These are phyloP conservation scores for Neoniphon sammara DNA, from an alignment of 2,797 vertebrate genomes.

Conservation along the genomic window DNA sequence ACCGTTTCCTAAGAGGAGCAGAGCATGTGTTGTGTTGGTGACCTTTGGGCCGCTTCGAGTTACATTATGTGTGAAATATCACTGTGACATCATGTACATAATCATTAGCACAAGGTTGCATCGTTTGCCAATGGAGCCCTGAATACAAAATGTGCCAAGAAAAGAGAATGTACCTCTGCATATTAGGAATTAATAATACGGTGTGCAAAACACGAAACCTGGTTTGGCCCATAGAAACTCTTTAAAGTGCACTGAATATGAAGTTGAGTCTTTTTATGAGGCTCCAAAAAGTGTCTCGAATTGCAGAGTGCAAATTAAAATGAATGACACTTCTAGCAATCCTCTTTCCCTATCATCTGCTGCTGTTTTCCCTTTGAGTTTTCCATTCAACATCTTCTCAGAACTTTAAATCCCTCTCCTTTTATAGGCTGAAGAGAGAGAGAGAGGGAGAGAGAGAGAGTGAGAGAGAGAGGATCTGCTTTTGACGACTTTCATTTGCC, in stretches of 20 bases:
- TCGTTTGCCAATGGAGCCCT: neutral
- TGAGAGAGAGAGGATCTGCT: constrained; percentile 23
- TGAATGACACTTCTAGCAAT: neutral
- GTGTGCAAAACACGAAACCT: neutral
- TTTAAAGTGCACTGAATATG: neutral
- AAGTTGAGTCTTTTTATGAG: constrained; percentile 5
- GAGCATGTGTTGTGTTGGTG: constrained; percentile 56
- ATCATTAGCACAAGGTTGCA: constrained; percentile 63
- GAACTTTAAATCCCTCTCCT: constrained; percentile 39
- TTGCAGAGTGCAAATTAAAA: constrained; percentile 5
- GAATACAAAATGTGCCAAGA: constrained; percentile 16
- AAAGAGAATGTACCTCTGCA: too few species aligned
- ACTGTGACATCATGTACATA: constrained; percentile 62
- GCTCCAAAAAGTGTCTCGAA: neutral
- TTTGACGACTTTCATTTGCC: constrained; percentile 61
- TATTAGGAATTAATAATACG: too few species aligned
- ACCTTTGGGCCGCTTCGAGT: constrained; percentile 64
- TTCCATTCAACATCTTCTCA: constrained; percentile 26
- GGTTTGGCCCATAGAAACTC: neutral
- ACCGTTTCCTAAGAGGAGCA: constrained; percentile 14
- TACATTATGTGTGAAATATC: constrained; percentile 63
- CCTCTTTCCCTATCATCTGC: neutral
- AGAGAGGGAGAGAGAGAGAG: neutral
- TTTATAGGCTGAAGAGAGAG: neutral
- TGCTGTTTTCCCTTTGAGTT: constrained; percentile 16